Conservation (phyloP, 2,113 vertebrate species). For the Ondatra zibethicus region DNA sequence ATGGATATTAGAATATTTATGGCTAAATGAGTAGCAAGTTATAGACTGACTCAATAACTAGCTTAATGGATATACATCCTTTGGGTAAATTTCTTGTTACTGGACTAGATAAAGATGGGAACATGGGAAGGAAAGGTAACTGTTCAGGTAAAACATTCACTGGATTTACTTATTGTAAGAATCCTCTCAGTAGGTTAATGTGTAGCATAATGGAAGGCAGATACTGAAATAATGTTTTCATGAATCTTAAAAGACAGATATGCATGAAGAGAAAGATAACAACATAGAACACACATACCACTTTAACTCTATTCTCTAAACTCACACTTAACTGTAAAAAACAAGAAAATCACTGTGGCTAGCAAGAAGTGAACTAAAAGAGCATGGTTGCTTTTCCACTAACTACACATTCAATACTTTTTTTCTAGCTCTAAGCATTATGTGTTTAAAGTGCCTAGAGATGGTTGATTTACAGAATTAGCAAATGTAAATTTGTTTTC, state of each 20-base stretch:
- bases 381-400: not conserved
- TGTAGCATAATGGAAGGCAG: not conserved
- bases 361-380: not conserved
- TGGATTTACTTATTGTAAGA: not conserved
- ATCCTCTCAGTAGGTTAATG: too few species aligned
- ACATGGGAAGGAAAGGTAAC: not conserved
- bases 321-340: not conserved
- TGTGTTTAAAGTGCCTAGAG: not conserved
- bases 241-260: not conserved
- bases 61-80: not conserved
- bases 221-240: not conserved
- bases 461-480: not conserved
- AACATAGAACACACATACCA: not conserved
- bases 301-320: not conserved
- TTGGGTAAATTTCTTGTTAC: not conserved
- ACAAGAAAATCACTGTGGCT: not conserved
- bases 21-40: not conserved
- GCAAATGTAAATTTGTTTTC: not conserved
- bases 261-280: too few species aligned
- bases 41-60: not conserved
- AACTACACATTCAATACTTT: not conserved
- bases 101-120: not conserved
- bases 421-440: not conserved
- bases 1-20: not conserved
- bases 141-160: not conserved